phyloP scores from a whole-genome alignment of 2,888 invertebrate genomes.

The Trichogramma dendrolimi region DNA sequence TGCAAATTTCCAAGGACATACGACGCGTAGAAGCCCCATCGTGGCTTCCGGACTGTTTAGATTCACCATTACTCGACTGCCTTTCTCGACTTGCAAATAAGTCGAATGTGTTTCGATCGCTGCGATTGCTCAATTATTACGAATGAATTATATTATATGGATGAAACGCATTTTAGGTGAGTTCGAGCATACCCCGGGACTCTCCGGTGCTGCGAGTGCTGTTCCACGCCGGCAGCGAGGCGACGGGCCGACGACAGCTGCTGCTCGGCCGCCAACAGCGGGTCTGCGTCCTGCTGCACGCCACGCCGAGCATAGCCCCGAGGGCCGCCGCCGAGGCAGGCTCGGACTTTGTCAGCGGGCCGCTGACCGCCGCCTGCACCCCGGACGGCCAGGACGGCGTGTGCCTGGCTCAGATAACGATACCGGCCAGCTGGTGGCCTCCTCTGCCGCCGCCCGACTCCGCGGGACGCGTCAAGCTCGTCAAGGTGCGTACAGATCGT shows the following conservation, averaged over 20 bases:
- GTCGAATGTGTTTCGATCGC: too few species aligned
- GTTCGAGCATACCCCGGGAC: constrained; percentile 78
- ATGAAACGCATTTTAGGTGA: constrained; percentile 55
- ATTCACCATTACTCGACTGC: too few species aligned
- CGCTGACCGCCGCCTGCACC: constrained; percentile 84
- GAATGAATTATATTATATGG: too few species aligned
- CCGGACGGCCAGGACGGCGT: constrained; percentile 91
- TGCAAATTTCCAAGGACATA: too few species aligned
- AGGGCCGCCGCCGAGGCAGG: constrained; percentile 37
- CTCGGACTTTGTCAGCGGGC: constrained; percentile 34
- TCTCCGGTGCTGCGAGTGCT: constrained; percentile 87
- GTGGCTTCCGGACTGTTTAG: too few species aligned
- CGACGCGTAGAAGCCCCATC: too few species aligned
- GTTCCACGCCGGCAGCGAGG: constrained; percentile 86
- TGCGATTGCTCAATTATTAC: too few species aligned
- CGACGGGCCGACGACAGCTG: constrained; percentile 71
- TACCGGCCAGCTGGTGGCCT: constrained; percentile 91
- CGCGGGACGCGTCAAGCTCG: constrained; percentile 49
- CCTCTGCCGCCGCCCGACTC: constrained; percentile 63
- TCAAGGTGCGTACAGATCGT: constrained; percentile 32
- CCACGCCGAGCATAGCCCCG: constrained; percentile 59
- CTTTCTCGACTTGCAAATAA: too few species aligned
- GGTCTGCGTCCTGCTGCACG: constrained; percentile 78
- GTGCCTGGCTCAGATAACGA: constrained; percentile 78
- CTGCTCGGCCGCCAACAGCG: constrained; percentile 63